Evolutionary conservation across 2,888 invertebrate species (phyloP), one percentile per base, ranked within the genome.

Genomic region (Metacarcinus magister): DNA sequence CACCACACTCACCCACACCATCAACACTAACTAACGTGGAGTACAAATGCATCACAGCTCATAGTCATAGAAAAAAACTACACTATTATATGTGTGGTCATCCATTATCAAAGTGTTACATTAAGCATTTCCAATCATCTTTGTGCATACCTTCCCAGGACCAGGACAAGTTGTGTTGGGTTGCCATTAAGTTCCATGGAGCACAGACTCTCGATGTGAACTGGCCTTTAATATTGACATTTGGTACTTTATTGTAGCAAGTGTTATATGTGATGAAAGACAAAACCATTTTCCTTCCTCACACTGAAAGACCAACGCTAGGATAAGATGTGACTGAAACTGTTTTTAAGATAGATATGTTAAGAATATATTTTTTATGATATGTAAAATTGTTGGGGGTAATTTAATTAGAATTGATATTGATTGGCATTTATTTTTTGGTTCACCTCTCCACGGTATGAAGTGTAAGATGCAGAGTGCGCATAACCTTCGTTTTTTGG

Each of bases 351-450:
- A 87, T 87, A 39, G 10, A 82, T 82, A 87, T 87, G 87, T 87
- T 87, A 87, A 75, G 87, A 39, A 16, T 87, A 87, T 87, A 87
- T 87, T 87, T 39, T 87, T 87, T 87, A 87, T 87, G 87, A 16
- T 39, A 87, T 32, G 13, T 87, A 87, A 39, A 39, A 39, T 87
- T 32, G 32, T 87, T 39, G 19, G 75, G 87, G 87, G 39, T 28
- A 39, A 82, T 32, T 87, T 32, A 87, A 87, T 87, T 32, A 16
- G 13, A 19, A 39, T 13, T 87, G n/a, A 39, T 13, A 1, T 16
- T 39, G 5, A 10, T 32, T 87, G 87, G 87, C 39, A 87, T 32
- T 87, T 60, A 60, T 60, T 60, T 39, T 39, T 32, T 10, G 32
- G 8, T 87, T 87, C 39, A 87, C 1, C 13, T 87, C 16, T 87